phyloP scores from a whole-genome alignment of 2,797 vertebrate species.

The Poecile montanus region DNA sequence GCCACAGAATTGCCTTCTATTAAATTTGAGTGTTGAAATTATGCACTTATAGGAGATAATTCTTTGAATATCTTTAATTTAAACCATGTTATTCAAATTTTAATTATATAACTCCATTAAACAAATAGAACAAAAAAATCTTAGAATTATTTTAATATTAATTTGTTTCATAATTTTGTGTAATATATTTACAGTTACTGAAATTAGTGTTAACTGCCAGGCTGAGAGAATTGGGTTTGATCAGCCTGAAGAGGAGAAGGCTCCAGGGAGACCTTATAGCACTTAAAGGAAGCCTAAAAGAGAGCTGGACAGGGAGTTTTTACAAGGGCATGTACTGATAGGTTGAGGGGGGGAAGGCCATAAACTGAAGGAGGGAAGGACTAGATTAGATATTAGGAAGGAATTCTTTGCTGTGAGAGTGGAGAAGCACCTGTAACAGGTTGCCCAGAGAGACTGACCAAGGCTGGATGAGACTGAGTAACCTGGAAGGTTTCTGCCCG shows the following conservation, averaged over 20 bases:
- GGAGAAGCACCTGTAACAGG: background rate
- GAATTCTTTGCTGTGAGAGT: background rate
- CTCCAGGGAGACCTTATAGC: background rate
- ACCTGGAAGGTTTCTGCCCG: background rate
- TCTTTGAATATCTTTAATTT: background rate
- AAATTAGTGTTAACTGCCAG: background rate
- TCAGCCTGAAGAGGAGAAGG: background rate
- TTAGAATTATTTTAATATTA: background rate
- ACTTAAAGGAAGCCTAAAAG: background rate
- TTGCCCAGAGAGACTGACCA: background rate
- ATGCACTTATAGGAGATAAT: background rate
- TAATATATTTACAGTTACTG: background rate
- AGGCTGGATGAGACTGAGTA: background rate
- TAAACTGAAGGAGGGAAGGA: background rate
- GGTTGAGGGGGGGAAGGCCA: accelerated
- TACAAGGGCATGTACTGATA: no score
- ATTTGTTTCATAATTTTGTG: background rate
- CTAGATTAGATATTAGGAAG: background rate
- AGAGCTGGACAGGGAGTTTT: background rate
- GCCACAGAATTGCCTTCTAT: background rate
- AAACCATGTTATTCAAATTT: background rate
- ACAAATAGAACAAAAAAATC: background rate
- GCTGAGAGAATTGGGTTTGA: background rate
- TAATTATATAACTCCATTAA: background rate
- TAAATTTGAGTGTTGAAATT: background rate